Evolutionary conservation across 2,888 invertebrate genomes (phyloP).

Genomic region (Lasioglossum oenotherae): DNA sequence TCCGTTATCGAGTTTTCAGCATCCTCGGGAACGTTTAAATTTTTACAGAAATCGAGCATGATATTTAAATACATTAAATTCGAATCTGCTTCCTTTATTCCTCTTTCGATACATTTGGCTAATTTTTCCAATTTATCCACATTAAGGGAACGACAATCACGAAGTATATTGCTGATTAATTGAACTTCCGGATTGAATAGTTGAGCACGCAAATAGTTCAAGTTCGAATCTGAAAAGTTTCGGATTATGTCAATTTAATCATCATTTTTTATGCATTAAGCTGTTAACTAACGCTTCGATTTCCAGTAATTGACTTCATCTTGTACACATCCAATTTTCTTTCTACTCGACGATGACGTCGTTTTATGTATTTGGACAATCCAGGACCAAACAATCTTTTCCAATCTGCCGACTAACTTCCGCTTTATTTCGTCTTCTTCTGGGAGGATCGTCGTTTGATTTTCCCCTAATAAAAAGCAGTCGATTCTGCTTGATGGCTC

Average conservation of each 20-base stretch:
- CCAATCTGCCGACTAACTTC: conserved; percentile 74
- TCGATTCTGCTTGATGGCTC: neutral
- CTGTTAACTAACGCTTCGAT: conserved; percentile 79
- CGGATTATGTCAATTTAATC: no score
- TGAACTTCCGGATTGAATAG: conserved; percentile 75
- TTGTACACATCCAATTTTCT: conserved; percentile 71
- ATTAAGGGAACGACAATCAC: conserved; percentile 77
- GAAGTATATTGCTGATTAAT: conserved; percentile 77
- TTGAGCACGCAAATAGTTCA: conserved; percentile 80
- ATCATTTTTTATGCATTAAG: neutral
- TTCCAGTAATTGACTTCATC: conserved; percentile 84
- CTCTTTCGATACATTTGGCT: conserved; percentile 70
- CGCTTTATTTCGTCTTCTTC: conserved; percentile 43
- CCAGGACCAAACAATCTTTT: conserved; percentile 84
- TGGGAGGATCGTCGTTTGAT: conserved; percentile 2
- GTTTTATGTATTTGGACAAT: conserved; percentile 86
- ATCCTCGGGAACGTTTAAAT: conserved; percentile 83
- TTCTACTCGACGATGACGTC: conserved; percentile 74
- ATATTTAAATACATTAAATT: conserved; percentile 85
- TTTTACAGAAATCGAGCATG: conserved; percentile 84
- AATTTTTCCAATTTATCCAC: conserved; percentile 76
- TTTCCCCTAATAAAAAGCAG: conserved; percentile 29
- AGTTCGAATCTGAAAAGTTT: conserved; percentile 78
- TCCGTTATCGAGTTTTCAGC: conserved; percentile 84
- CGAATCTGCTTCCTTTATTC: conserved; percentile 84